These are phyloP conservation scores for Hyperoplus lanceolatus DNA, from an alignment of 2,797 vertebrate species.

Conservation along the genomic window DNA sequence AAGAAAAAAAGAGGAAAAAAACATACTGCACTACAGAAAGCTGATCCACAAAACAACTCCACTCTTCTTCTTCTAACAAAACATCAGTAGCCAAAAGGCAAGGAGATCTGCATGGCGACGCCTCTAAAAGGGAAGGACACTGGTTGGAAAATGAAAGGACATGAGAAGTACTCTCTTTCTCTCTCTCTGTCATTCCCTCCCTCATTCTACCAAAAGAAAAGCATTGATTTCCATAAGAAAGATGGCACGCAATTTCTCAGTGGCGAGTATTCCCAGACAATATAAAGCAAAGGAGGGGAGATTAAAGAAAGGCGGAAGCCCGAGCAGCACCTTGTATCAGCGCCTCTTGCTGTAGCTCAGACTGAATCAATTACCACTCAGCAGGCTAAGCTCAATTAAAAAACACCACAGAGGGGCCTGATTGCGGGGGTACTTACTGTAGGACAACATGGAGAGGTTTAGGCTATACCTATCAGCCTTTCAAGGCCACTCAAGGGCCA, in stretches of 20 bases:
- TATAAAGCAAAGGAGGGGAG: slow-evolving; percentile 93
- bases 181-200: slow-evolving; percentile 73
- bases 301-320: slow-evolving; percentile 93
- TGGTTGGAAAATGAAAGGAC: slow-evolving; percentile 91
- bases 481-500: slow-evolving; percentile 86
- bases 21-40: slow-evolving; percentile 86
- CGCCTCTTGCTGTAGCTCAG: slow-evolving; percentile 88
- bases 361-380: slow-evolving; percentile 95
- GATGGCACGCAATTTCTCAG: slow-evolving; percentile 94
- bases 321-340: slow-evolving; percentile 93
- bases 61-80: slow-evolving; percentile 92
- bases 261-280: slow-evolving; percentile 93
- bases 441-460: slow-evolving; percentile 89
- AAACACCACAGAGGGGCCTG: slow-evolving; percentile 83
- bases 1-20: slow-evolving; percentile 57
- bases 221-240: slow-evolving; percentile 99
- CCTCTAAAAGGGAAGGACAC: slow-evolving; percentile 94
- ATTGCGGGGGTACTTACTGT: slow-evolving; percentile 86
- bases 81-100: slow-evolving; percentile 97
- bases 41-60: slow-evolving; percentile 96
- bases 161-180: slow-evolving; percentile 85
- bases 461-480: slow-evolving; percentile 86
- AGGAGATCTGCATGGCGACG: slow-evolving; percentile 93
- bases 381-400: slow-evolving; percentile 92
- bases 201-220: slow-evolving; percentile 86